Evolutionary conservation across 2,797 vertebrate species (phyloP).

Genomic region (Danio jaintianensis): DNA sequence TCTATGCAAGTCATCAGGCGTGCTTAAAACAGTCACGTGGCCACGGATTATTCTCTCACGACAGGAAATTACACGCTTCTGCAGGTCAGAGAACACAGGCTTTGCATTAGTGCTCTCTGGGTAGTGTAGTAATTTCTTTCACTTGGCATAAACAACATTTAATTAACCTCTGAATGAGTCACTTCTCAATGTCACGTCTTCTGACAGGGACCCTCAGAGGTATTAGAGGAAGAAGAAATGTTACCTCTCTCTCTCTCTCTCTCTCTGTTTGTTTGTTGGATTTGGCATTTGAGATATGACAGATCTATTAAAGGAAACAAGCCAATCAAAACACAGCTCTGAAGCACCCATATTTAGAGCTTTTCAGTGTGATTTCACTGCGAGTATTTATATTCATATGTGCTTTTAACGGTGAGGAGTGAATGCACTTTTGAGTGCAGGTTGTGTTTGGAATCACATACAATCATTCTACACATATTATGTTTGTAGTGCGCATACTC

Average conservation of each 20-base stretch:
- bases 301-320: slow-evolving; percentile 25
- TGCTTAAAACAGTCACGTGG: slow-evolving; percentile 27
- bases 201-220: slow-evolving; percentile 18
- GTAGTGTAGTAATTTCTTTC: slow-evolving; percentile 55
- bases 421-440: neutral
- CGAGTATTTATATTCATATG: neutral
- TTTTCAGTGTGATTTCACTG: slow-evolving; percentile 18
- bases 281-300: slow-evolving; percentile 10
- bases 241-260: neutral
- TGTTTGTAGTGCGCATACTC: neutral
- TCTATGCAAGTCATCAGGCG: slow-evolving; percentile 49
- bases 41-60: slow-evolving; percentile 54
- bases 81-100: slow-evolving; percentile 38
- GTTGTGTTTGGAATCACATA: neutral
- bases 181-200: slow-evolving; percentile 48
- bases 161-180: slow-evolving; percentile 58
- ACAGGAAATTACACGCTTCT: slow-evolving; percentile 53
- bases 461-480: neutral
- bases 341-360: slow-evolving; percentile 3
- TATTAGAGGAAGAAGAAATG: slow-evolving; percentile 11
- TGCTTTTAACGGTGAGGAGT: neutral
- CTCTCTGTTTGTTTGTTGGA: slow-evolving; percentile 21
- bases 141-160: slow-evolving; percentile 52
- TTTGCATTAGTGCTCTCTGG: slow-evolving; percentile 51
- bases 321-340: slow-evolving; percentile 19